These are phyloP conservation scores for Ceratosolen solmsi DNA, from an alignment of 1,140 invertebrate genomes.

Conservation along the genomic window DNA sequence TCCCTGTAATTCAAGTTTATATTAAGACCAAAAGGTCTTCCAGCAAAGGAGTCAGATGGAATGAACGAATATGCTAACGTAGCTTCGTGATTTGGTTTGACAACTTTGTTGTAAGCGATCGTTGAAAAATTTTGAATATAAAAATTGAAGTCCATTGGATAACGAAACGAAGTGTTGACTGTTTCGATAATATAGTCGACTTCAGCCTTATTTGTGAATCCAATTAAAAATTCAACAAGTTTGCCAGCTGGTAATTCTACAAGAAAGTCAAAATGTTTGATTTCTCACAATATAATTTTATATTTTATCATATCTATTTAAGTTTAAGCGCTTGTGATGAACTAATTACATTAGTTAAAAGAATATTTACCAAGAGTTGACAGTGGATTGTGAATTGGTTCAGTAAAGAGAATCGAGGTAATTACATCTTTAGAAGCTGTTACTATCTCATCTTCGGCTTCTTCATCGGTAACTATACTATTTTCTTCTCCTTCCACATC, in stretches of 20 bases:
- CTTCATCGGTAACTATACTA: slow-evolving; percentile 78
- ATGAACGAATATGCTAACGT: slow-evolving; percentile 96
- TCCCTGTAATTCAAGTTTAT: slow-evolving; percentile 96
- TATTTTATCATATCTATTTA: too few species aligned
- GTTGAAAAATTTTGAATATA: slow-evolving; percentile 98
- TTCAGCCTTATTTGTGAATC: slow-evolving; percentile 95
- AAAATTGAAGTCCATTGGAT: slow-evolving; percentile 98
- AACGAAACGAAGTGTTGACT: slow-evolving; percentile 97
- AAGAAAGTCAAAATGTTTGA: not conserved
- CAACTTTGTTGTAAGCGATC: slow-evolving; percentile 89
- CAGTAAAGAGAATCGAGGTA: slow-evolving; percentile 93
- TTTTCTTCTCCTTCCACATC: slow-evolving; percentile 83
- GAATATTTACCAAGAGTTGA: slow-evolving; percentile 63
- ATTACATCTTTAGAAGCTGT: slow-evolving; percentile 93
- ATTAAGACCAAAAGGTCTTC: slow-evolving; percentile 95
- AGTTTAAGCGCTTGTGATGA: too few species aligned
- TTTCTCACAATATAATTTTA: not conserved
- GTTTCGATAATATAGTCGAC: slow-evolving; percentile 93
- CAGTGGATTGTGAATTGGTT: slow-evolving; percentile 77
- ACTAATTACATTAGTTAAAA: not conserved
- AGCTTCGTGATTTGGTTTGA: slow-evolving; percentile 93
- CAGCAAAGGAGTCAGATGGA: slow-evolving; percentile 95
- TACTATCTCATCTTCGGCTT: slow-evolving; percentile 78
- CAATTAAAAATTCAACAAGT: slow-evolving; percentile 95
- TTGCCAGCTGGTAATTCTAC: slow-evolving; percentile 92